Base-by-base conservation (phyloP, 2,888 invertebrate species). In the Drosophila silvestris region DNA sequence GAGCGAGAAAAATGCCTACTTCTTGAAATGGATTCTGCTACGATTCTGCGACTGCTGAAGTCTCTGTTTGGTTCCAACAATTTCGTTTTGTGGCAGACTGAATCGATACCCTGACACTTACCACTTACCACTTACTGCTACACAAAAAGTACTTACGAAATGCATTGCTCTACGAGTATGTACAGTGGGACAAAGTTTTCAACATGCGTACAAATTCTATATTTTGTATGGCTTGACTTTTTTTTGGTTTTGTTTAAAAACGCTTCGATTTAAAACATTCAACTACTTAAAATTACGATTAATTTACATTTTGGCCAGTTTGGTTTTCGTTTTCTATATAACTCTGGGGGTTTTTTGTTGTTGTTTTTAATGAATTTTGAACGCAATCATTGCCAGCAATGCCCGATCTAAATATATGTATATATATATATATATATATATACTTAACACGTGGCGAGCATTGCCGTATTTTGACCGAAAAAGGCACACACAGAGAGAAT, bases 401-500 rank as follows among this genome's bases (percentile, higher is more conserved):
- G 70, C 70, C 73, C 85, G 57, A 56, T 39, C 47, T 16, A 14
- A 44, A 44, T 22, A 47, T 5, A 26, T 47, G 26, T 47, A 47
- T 14, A 54, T 14, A 54, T 44, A 44, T 22, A 44, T 39, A 22
- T 47, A 26, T 54, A 33, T 22, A 7, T 33, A 70, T 75, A 76
- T 84, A 81, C 77, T 41, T 64, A 66, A 68, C 54, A 76, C 77
- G 59, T 73, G 61, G 30, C 37, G 73, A 58, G 64, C 87, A 77
- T 82, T 84, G 77, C 79, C 78, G 79, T 74, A 85, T 91, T 91
- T 90, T 89, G 89, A 89, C 90, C 91, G 91, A 90, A 90, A 91
- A 90, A 90, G 90, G 90, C 90, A 90, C 90, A 91, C 91, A 88
- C 83, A 85, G 88, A 87, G 88, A 87, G 82, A 91, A 81, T 85